phyloP scores from a whole-genome alignment of 1,140 invertebrate species.

The Apocrypta bakeri region DNA sequence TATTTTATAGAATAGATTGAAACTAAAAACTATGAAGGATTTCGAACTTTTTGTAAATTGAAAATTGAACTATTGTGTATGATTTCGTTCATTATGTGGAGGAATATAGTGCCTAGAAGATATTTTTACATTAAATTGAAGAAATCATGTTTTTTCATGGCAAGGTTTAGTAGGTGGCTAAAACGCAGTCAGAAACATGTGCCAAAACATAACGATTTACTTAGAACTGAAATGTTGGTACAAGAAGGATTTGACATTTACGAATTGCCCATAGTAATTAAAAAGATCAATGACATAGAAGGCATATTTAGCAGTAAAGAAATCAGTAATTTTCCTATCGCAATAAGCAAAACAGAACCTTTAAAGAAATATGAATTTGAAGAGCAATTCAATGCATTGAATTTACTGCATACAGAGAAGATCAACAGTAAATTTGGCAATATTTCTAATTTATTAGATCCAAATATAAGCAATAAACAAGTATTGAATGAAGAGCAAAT shows the following conservation, averaged over 20 bases:
- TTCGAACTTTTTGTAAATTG: background rate
- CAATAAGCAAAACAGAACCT: background rate
- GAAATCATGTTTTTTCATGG: background rate
- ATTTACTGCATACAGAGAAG: background rate
- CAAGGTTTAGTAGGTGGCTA: conserved; percentile 2
- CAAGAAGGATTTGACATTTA: conserved; percentile 81
- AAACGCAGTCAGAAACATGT: conserved; percentile 30
- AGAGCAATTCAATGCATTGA: background rate
- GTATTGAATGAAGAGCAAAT: conserved; percentile 67
- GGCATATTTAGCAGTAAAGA: conserved; percentile 41
- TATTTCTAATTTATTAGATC: conserved; percentile 59
- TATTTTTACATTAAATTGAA: background rate
- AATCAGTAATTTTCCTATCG: background rate
- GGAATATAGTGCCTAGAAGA: background rate
- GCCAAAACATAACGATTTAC: conserved; percentile 49
- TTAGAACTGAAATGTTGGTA: conserved; percentile 77
- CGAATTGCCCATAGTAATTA: conserved; percentile 81
- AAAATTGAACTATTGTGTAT: background rate
- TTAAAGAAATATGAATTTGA: conserved; percentile 43
- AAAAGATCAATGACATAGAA: conserved; percentile 70
- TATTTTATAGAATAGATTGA: background rate
- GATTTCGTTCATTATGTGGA: conserved; percentile 13
- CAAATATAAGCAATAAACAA: conserved; percentile 60
- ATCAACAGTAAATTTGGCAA: conserved; percentile 55
- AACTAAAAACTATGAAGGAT: too few species aligned